phyloP scores from a whole-genome alignment of 2,113 vertebrate genomes.

The Elephas maximus region DNA sequence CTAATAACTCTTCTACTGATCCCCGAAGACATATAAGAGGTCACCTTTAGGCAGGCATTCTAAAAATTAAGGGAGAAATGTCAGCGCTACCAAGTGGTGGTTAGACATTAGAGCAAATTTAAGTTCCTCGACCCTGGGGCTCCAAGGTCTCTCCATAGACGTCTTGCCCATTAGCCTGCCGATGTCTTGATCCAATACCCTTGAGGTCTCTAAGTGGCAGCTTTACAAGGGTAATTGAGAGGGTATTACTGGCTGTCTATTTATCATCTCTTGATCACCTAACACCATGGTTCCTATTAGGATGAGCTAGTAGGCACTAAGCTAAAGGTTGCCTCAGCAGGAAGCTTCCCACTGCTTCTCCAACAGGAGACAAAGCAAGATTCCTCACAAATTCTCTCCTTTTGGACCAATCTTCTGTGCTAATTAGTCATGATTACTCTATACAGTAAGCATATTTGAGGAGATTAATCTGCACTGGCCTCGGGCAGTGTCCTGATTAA shows the following conservation, averaged over 20 bases:
- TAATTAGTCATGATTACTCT: slow-evolving; percentile 87
- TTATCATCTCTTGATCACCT: slow-evolving; percentile 80
- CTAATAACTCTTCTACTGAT: neutral
- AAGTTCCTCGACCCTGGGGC: neutral
- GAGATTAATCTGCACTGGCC: slow-evolving; percentile 86
- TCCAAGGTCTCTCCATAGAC: slow-evolving; percentile 59
- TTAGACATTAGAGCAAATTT: slow-evolving; percentile 49
- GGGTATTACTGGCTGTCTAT: slow-evolving; percentile 70
- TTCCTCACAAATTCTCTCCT: slow-evolving; percentile 68
- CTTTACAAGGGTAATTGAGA: slow-evolving; percentile 83
- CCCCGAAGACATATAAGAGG: neutral
- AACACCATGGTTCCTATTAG: slow-evolving; percentile 75
- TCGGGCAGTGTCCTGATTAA: slow-evolving; percentile 86
- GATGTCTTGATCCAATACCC: slow-evolving; percentile 73
- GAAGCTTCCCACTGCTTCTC: slow-evolving; percentile 54
- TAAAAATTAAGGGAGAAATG: slow-evolving; percentile 17
- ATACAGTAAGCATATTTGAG: slow-evolving; percentile 84
- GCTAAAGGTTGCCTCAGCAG: slow-evolving; percentile 69
- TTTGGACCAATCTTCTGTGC: slow-evolving; percentile 75
- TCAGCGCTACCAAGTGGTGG: neutral
- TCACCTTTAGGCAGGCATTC: slow-evolving; percentile 47
- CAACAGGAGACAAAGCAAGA: slow-evolving; percentile 70
- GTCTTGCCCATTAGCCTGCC: slow-evolving; percentile 74
- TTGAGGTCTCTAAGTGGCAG: slow-evolving; percentile 76
- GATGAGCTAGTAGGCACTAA: slow-evolving; percentile 59